Percentiles rank a stretch among this genome's conserved stretches.
phyloP scores from a whole-genome alignment of 1,140 invertebrate genomes.

The Temnothorax longispinosus region DNA sequence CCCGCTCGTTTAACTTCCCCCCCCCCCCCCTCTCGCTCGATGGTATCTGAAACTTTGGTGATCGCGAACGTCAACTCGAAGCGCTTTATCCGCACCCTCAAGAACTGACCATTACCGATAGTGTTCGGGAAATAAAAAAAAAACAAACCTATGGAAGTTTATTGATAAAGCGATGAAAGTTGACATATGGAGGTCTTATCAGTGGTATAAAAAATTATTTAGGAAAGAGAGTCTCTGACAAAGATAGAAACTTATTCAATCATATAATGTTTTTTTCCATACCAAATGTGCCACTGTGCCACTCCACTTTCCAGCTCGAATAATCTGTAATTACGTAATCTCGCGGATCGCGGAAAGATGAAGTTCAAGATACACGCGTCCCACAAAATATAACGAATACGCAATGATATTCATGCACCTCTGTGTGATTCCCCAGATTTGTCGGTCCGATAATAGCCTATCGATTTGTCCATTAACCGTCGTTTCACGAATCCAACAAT shows the following conservation, averaged over 20 bases:
- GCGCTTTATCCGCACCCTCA: neutral
- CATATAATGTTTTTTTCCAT: neutral
- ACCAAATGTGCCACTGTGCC: neutral
- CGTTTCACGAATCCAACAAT: neutral
- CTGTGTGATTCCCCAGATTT: neutral
- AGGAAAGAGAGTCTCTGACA: neutral
- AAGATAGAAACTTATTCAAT: neutral
- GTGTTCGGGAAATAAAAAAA: too few species aligned
- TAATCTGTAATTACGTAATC: neutral
- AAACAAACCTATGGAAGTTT: neutral
- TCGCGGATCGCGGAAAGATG: slow-evolving; percentile 11
- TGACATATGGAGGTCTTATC: slow-evolving; percentile 6
- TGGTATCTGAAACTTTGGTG: slow-evolving; percentile 50
- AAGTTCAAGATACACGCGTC: neutral
- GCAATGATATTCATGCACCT: neutral
- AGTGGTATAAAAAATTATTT: neutral
- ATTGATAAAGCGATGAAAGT: neutral
- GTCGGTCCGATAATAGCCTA: slow-evolving; percentile 15
- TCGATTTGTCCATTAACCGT: slow-evolving; percentile 53
- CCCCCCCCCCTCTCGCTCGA: slow-evolving; percentile 15
- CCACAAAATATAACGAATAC: neutral
- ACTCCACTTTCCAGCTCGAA: neutral
- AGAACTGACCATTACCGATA: neutral
- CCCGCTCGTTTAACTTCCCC: slow-evolving; percentile 75
- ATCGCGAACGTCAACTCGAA: slow-evolving; percentile 10